Conservation (phyloP, 2,797 vertebrate genomes). For the Percopsis omiscomaycus region DNA sequence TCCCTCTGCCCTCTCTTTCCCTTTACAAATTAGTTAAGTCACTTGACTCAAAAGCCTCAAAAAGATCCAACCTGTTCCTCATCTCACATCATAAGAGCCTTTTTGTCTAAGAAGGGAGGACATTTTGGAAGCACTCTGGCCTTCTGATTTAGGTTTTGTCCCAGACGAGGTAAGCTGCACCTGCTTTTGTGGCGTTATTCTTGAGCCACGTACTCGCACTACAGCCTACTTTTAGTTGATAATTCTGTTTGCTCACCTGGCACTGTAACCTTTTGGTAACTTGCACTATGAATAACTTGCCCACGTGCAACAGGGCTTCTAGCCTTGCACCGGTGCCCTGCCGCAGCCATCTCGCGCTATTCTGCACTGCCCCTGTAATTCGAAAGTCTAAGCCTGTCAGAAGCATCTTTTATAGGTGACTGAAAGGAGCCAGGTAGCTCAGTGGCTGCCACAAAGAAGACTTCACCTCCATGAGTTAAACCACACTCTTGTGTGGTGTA, state of each 20-base stretch:
- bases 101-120: slow-evolving; percentile 1
- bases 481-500: slow-evolving; percentile 1
- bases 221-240: slow-evolving; percentile 9
- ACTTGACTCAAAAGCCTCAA: slow-evolving; percentile 48
- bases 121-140: not conserved
- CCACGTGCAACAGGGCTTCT: slow-evolving; percentile 57
- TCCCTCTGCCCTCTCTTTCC: slow-evolving; percentile 28
- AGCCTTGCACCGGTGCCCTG: slow-evolving; percentile 42
- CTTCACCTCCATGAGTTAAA: not conserved
- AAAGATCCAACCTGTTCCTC: slow-evolving; percentile 48
- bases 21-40: slow-evolving; percentile 58
- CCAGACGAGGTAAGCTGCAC: slow-evolving; percentile 51
- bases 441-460: not conserved
- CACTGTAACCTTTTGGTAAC: not conserved
- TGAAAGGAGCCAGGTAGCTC: not conserved
- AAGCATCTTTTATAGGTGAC: not conserved
- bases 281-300: slow-evolving; percentile 11
- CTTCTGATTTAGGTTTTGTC: slow-evolving; percentile 9
- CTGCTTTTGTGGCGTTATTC: slow-evolving; percentile 18
- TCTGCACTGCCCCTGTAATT: slow-evolving; percentile 4
- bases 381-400: slow-evolving; percentile 5
- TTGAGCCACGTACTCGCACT: not conserved
- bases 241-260: slow-evolving; percentile 23
- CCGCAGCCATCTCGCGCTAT: not conserved
- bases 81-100: slow-evolving; percentile 28